These are phyloP conservation scores for Palaemon carinicauda DNA, from an alignment of 1,140 invertebrate species.

Conservation along the genomic window DNA sequence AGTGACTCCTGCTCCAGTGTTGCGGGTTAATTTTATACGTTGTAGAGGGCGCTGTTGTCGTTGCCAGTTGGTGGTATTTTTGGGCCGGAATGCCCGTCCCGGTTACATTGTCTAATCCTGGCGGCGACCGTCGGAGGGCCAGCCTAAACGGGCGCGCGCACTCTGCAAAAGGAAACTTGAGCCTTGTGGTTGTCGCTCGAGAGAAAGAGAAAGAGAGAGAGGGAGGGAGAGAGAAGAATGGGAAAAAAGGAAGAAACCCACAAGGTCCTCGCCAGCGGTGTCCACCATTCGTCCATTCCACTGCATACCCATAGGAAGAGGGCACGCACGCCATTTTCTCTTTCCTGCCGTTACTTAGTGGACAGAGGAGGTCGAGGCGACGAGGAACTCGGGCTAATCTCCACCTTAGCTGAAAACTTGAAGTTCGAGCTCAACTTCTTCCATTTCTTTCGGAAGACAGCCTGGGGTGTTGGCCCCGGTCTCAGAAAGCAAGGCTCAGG, in stretches of 20 bases:
- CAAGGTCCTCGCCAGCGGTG: constrained; percentile 20
- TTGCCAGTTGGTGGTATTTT: constrained; percentile 39
- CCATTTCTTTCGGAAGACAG: too few relatives aligned
- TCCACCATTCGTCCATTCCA: constrained; percentile 12
- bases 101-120: constrained; percentile 56
- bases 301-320: not conserved
- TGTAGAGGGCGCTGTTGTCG: constrained; percentile 50
- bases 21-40: constrained; percentile 51
- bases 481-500: too few relatives aligned
- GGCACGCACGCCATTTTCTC: not conserved
- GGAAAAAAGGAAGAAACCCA: not conserved
- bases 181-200: constrained; percentile 18
- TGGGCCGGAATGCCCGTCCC: constrained; percentile 52
- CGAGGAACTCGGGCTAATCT: not conserved
- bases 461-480: too few relatives aligned
- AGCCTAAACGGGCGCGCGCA: constrained; percentile 50
- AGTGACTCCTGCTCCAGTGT: constrained; percentile 38
- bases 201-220: not conserved
- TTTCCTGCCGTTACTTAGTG: too few relatives aligned
- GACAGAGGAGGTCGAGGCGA: not conserved
- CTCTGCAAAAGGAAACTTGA: constrained; percentile 52
- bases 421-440: not conserved
- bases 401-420: not conserved
- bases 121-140: constrained; percentile 35
- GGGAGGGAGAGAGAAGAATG: not conserved